phyloP scores from a whole-genome alignment of 2,797 vertebrate species.

The Propithecus deckenii region DNA sequence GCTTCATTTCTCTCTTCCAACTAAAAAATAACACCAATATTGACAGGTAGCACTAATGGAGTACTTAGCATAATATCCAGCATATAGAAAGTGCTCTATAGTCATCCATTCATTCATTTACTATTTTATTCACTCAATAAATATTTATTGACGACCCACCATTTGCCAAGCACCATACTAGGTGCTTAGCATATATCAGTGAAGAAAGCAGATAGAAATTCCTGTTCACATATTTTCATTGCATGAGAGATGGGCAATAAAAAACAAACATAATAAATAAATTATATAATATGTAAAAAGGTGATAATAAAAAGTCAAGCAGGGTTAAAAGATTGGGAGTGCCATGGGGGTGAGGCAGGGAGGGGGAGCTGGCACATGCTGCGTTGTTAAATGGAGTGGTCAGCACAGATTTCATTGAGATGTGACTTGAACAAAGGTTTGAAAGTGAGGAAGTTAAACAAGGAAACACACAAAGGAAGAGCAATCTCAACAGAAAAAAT shows the following conservation, averaged over 20 bases:
- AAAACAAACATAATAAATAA: not conserved
- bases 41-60: not conserved
- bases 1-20: constrained; percentile 7
- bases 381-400: not conserved
- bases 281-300: not conserved
- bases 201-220: not conserved
- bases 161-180: not conserved
- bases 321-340: not conserved
- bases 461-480: not conserved
- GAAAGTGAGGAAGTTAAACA: not conserved
- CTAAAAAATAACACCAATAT: constrained; percentile 4
- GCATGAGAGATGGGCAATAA: not conserved
- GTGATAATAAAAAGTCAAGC: not conserved
- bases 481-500: not conserved
- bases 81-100: not conserved
- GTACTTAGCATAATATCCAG: not conserved
- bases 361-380: too few species aligned
- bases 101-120: not conserved
- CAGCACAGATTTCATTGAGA: not conserved
- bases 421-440: not conserved
- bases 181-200: not conserved
- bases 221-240: not conserved
- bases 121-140: not conserved
- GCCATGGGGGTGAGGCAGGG: fast-evolving
- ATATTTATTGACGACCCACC: not conserved